A percentile compares a stretch with the other conserved stretches of the same genome.
Evolutionary conservation across 2,113 vertebrate species (phyloP).

Genomic region (Crotophaga sulcirostris): DNA sequence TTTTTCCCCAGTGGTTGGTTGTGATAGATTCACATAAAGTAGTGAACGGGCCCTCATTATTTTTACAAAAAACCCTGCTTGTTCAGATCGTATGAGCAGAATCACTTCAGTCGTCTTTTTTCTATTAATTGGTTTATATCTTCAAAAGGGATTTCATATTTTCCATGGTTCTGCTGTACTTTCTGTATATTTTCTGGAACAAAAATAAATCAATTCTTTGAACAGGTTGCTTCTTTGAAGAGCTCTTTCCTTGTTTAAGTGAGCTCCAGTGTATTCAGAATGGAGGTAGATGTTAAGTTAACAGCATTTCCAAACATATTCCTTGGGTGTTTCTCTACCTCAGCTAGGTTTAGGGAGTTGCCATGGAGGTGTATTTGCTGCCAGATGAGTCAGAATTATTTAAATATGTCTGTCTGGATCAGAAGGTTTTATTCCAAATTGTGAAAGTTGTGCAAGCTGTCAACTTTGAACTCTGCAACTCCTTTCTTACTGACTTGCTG

Average conservation of each 20-base stretch:
- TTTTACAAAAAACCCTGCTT: background rate
- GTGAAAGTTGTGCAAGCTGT: background rate
- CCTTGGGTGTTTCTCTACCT: background rate
- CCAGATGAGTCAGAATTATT: conserved; percentile 57
- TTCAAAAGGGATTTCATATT: background rate
- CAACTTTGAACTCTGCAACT: background rate
- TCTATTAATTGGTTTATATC: background rate
- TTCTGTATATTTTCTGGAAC: background rate
- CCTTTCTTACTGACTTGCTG: background rate
- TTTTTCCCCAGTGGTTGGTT: background rate
- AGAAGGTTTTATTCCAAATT: conserved; percentile 24
- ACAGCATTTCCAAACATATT: background rate
- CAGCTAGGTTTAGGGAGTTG: background rate
- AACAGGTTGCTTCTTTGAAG: conserved; percentile 24
- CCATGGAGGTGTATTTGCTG: background rate
- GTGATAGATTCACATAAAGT: background rate
- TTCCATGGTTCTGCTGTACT: background rate
- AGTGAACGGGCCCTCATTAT: background rate
- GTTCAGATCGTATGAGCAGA: background rate
- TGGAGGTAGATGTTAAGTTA: background rate
- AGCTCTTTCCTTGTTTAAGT: conserved; percentile 1
- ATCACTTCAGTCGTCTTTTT: background rate
- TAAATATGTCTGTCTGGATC: conserved; percentile 19
- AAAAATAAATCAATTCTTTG: conserved; percentile 22
- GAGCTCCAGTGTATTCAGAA: background rate